A percentile compares a stretch with the other conserved stretches of the same genome.
phyloP scores from a whole-genome alignment of 2,113 vertebrate genomes.

The Psilopogon haemacephalus region DNA sequence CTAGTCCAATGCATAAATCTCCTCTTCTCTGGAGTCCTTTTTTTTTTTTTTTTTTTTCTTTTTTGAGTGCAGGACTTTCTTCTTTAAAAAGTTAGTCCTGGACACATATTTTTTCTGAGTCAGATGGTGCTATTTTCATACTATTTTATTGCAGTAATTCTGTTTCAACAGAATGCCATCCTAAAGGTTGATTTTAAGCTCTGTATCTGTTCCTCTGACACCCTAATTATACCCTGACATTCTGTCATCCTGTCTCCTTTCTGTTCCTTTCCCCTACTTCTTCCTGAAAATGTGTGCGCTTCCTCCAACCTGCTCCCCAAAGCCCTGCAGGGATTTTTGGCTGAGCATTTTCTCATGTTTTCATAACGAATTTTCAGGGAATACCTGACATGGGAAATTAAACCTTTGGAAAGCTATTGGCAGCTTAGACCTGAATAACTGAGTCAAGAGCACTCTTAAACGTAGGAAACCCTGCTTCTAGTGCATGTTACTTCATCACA shows the following conservation, averaged over 20 bases:
- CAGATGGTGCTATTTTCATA: neutral
- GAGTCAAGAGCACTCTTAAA: neutral
- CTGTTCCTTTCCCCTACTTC: neutral
- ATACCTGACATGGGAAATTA: neutral
- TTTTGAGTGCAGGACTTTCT: neutral
- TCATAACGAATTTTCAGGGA: neutral
- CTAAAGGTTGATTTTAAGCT: neutral
- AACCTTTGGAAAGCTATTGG: neutral
- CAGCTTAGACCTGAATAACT: neutral
- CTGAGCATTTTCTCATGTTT: neutral
- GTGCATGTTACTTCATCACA: neutral
- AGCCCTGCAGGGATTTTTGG: rapidly evolving
- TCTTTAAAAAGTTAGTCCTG: neutral
- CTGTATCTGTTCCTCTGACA: neutral
- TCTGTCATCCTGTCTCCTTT: neutral
- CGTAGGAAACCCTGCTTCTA: neutral
- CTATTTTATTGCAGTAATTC: neutral
- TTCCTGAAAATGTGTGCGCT: neutral
- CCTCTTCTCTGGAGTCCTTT: neutral
- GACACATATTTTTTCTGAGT: neutral
- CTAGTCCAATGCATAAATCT: neutral
- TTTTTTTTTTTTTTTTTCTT: neutral
- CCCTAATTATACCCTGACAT: neutral
- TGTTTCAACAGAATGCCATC: neutral
- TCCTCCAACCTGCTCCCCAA: neutral